Percentiles rank a stretch among this genome's conserved stretches.
These are phyloP conservation scores for Acipenser oxyrinchus DNA, from an alignment of 2,797 vertebrate species.

Conservation along the genomic window DNA sequence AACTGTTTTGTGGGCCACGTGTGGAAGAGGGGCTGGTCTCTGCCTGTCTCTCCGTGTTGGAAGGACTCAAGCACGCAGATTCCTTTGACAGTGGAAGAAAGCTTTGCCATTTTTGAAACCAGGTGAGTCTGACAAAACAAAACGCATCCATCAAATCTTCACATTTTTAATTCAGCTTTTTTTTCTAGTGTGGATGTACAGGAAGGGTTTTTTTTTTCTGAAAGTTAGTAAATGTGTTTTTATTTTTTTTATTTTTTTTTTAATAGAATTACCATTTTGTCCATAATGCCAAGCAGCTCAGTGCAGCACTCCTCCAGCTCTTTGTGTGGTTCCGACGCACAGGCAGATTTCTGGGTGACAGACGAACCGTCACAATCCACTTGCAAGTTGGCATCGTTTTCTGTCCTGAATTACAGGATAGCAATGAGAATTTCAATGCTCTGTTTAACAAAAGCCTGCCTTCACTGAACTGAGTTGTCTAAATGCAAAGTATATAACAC, in stretches of 20 bases:
- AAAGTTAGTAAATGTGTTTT: neutral
- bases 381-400: slow-evolving; percentile 38
- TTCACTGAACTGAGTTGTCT: too few relatives aligned
- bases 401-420: slow-evolving; percentile 38
- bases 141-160: too few relatives aligned
- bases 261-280: slow-evolving; percentile 62
- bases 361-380: slow-evolving; percentile 28
- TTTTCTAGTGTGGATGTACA: too few relatives aligned
- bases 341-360: slow-evolving; percentile 17
- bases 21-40: slow-evolving; percentile 63
- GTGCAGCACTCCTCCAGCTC: slow-evolving; percentile 64
- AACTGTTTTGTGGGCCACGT: slow-evolving; percentile 76
- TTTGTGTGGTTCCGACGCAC: slow-evolving; percentile 33
- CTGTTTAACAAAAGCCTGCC: too few relatives aligned
- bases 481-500: too few relatives aligned
- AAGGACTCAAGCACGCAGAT: slow-evolving; percentile 76
- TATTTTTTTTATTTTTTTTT: slow-evolving; percentile 1
- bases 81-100: slow-evolving; percentile 66
- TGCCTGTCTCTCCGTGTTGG: slow-evolving; percentile 48
- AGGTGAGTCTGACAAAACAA: slow-evolving; percentile 57
- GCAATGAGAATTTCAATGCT: too few relatives aligned
- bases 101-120: slow-evolving; percentile 79
- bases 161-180: too few relatives aligned
- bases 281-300: slow-evolving; percentile 58
- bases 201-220: too few relatives aligned